These are phyloP conservation scores for Ceratina japonica DNA, from an alignment of 1,140 invertebrate species.

Conservation along the genomic window DNA sequence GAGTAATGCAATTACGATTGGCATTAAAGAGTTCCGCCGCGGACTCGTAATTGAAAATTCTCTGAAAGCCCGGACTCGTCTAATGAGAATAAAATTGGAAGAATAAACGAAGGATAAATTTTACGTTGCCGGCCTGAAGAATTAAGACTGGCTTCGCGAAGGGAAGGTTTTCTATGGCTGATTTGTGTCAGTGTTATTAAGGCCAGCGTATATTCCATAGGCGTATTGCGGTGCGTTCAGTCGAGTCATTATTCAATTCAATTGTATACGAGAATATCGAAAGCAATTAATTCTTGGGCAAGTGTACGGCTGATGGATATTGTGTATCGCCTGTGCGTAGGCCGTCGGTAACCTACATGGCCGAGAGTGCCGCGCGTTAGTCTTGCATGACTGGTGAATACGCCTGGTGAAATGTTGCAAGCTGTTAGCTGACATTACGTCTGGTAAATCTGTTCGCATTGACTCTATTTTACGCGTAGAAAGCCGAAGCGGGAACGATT, in stretches of 20 bases:
- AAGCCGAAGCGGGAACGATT: too few relatives aligned
- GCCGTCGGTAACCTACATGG: slow-evolving; percentile 9
- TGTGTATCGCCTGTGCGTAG: slow-evolving; percentile 15
- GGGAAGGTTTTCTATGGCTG: neutral
- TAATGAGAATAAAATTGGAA: too few relatives aligned
- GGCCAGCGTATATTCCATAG: neutral
- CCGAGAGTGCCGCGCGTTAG: neutral
- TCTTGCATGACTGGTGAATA: slow-evolving; percentile 21
- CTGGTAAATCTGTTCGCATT: neutral
- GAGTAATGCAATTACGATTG: too few relatives aligned
- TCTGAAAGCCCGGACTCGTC: too few relatives aligned
- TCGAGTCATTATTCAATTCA: slow-evolving; percentile 5
- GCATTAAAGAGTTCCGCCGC: too few relatives aligned
- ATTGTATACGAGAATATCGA: slow-evolving; percentile 15
- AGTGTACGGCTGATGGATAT: slow-evolving; percentile 23
- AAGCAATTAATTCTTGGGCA: slow-evolving; percentile 23
- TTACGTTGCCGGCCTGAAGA: neutral
- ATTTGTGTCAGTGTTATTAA: neutral
- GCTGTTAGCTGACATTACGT: slow-evolving; percentile 12
- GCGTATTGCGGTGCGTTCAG: neutral
- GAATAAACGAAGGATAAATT: too few relatives aligned
- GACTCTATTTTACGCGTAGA: neutral
- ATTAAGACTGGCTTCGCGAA: neutral
- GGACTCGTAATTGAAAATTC: too few relatives aligned
- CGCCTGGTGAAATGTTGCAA: slow-evolving; percentile 15